Evolutionary conservation across 2,113 vertebrate species (phyloP).

Genomic region (Embiotoca jacksoni): DNA sequence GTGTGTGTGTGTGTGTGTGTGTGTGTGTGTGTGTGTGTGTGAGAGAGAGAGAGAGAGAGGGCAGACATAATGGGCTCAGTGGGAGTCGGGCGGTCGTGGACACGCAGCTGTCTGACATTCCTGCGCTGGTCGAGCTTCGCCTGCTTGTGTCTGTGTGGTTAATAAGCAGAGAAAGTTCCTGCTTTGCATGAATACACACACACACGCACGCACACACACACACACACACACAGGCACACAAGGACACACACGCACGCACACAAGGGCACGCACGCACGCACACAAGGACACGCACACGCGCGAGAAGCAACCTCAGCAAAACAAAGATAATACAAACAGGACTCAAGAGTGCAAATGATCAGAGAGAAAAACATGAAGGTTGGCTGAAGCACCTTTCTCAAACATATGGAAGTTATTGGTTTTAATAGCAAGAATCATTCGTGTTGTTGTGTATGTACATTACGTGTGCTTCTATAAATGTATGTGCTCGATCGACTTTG

Average conservation of each 20-base stretch:
- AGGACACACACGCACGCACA: no score
- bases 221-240: no score
- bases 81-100: slow-evolving; percentile 51
- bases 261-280: background rate
- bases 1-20: no score
- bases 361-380: slow-evolving; percentile 33
- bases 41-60: background rate
- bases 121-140: slow-evolving; percentile 48
- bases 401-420: slow-evolving; percentile 21
- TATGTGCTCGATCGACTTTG: slow-evolving; percentile 65
- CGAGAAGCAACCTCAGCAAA: slow-evolving; percentile 39
- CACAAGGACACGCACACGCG: background rate
- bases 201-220: no score
- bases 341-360: slow-evolving; percentile 76
- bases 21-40: slow-evolving; percentile 15
- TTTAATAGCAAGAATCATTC: background rate
- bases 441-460: slow-evolving; percentile 45
- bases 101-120: slow-evolving; percentile 77
- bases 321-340: slow-evolving; percentile 37
- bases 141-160: slow-evolving; percentile 24
- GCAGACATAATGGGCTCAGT: slow-evolving; percentile 50
- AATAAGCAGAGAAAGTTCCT: background rate
- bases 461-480: slow-evolving; percentile 14
- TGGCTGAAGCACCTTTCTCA: slow-evolving; percentile 55
- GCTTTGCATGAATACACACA: slow-evolving; percentile 1